These are phyloP conservation scores for Proterorhinus semilunaris DNA, from an alignment of 2,113 vertebrate genomes.

Conservation along the genomic window DNA sequence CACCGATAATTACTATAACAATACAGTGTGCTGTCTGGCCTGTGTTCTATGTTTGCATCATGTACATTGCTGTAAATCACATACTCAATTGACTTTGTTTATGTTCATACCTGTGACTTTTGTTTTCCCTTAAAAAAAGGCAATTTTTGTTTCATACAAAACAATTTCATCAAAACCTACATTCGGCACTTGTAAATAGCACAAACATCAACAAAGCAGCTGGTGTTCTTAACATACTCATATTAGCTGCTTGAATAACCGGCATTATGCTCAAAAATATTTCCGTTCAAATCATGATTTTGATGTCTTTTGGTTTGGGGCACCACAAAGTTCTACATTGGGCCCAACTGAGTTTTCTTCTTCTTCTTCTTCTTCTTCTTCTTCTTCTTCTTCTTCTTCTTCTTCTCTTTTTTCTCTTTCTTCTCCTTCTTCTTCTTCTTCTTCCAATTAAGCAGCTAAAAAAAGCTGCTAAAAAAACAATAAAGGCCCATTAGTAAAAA, in stretches of 20 bases:
- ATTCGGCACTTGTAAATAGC: not conserved
- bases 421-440: not conserved
- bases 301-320: not conserved
- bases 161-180: not conserved
- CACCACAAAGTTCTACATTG: not conserved
- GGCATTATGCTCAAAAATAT: not conserved
- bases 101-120: not conserved
- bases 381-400: not conserved
- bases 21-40: not conserved
- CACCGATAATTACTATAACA: not conserved
- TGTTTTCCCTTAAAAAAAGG: not conserved
- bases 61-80: no score
- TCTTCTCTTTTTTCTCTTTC: no score
- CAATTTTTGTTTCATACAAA: not conserved
- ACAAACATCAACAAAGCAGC: not conserved
- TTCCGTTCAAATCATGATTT: not conserved
- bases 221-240: not conserved
- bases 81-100: no score
- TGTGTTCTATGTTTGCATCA: not conserved
- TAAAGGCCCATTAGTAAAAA: not conserved
- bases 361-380: no score
- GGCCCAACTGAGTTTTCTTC: not conserved
- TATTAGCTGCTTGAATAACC: slow-evolving; percentile 3
- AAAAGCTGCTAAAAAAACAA: not conserved
- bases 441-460: not conserved